Base-by-base conservation (phyloP, 23 tunicate species). In the Trididemnum nubilum region DNA sequence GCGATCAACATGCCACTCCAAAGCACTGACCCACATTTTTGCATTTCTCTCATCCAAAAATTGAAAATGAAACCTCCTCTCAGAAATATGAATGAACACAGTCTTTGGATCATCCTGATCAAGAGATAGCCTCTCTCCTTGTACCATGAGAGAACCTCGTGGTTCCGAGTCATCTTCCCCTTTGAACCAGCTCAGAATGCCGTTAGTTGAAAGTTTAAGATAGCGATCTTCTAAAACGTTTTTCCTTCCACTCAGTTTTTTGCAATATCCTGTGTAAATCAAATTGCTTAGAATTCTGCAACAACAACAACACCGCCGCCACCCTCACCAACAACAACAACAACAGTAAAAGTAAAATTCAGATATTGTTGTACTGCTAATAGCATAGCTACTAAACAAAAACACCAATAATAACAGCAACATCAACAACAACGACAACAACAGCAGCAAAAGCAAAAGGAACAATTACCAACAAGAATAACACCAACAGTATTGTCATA, bases 181-280 rank as follows among this genome's bases (percentile, higher is more conserved):
- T 26, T 78, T 85, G 67, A 36, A 85, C 90, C 90, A 85, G 31
- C 83, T 59, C 26, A 85, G 58, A 29, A 85, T 70, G 1, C 90
- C 90, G 2, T 85, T 84, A 7, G 84, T 65, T 1, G 65, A 3
- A 2, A 85, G 59, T 34, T 58, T 51, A 0, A 85, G 0, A 72
- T 78, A 85, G 18, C 90, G 49, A 24, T 85, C 84, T 57, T 85
- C 90, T 72, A 78, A 1, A 23, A 51, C 28, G 38, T 71, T 71
- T 51, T 85, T 85, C 23, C 84, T 34, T 34, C 72, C 72, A 75
- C 90, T 85, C 18, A 69, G 59, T 33, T 85, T 85, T 28, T 33
- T 34, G 38, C 79, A 70, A 52, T 35, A 78, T 29, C 90, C 90
- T 85, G 51, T 5, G 24, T 9, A 61, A 61, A 61, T 5, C 54